Conservation (phyloP, 2,888 invertebrate species). For the Apodemia zela region DNA sequence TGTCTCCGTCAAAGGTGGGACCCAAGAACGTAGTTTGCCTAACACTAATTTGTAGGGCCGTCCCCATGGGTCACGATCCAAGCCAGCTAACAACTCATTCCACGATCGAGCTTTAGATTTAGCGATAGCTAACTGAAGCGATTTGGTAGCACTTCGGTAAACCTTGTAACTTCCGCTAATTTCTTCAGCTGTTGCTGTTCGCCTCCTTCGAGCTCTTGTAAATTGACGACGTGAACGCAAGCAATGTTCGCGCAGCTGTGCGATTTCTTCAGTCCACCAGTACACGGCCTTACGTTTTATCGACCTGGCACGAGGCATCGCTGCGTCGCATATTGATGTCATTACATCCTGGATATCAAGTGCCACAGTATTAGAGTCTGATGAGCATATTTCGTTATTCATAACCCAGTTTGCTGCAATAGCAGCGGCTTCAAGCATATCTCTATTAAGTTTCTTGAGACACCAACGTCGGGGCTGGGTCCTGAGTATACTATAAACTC, state of each 20-base stretch:
- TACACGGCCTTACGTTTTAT: conserved; percentile 16
- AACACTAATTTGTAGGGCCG: conserved; percentile 20
- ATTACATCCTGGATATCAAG: no score
- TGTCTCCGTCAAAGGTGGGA: conserved; percentile 17
- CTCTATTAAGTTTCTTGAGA: no score
- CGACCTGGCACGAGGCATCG: conserved; percentile 22
- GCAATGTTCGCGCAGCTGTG: conserved; percentile 20
- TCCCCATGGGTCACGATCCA: conserved; percentile 23
- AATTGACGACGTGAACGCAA: conserved; percentile 21
- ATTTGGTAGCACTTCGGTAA: neutral
- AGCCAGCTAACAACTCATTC: conserved; percentile 16
- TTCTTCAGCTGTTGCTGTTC: neutral
- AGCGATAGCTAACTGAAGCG: conserved; percentile 4
- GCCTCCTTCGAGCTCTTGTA: conserved; percentile 19
- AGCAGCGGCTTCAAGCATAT: no score
- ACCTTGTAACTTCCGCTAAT: neutral
- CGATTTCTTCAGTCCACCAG: conserved; percentile 27
- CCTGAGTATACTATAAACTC: no score
- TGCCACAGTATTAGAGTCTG: no score
- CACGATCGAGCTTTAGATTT: conserved; percentile 11
- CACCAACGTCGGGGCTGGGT: no score
- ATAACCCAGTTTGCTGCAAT: no score
- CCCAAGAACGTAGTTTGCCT: no score
- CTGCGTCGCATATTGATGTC: conserved; percentile 28
- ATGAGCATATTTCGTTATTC: no score